A percentile compares a stretch with the other conserved stretches of the same genome.
Conservation (phyloP, 2,888 invertebrate genomes). For the Epirrita christyi region DNA sequence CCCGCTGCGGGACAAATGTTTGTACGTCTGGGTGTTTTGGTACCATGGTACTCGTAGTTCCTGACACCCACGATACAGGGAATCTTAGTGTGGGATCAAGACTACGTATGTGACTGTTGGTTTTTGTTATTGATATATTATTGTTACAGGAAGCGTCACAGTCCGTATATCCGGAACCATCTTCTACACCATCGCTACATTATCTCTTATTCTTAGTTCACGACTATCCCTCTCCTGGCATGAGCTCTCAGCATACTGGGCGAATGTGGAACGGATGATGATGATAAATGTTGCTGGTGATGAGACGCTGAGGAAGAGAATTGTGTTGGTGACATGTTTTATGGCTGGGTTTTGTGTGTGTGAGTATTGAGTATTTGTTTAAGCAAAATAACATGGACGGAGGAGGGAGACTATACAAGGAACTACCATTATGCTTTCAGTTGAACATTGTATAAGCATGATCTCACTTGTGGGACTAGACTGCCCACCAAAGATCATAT, state of each 20-base stretch:
- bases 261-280: constrained; percentile 48
- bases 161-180: constrained; percentile 65
- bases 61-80: too few relatives aligned
- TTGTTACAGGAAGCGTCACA: constrained; percentile 59
- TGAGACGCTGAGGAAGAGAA: constrained; percentile 45
- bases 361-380: constrained; percentile 43
- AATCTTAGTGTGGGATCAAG: too few relatives aligned
- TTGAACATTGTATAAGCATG: constrained; percentile 85
- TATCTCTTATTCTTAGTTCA: constrained; percentile 57
- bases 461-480: constrained; percentile 71
- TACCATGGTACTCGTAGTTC: too few relatives aligned
- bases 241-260: constrained; percentile 51
- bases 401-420: too few relatives aligned
- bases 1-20: too few relatives aligned
- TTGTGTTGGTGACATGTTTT: constrained; percentile 44
- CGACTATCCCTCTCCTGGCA: constrained; percentile 53
- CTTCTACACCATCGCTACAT: constrained; percentile 61
- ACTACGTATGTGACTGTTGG: too few relatives aligned
- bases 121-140: too few relatives aligned
- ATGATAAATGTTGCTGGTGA: constrained; percentile 51
- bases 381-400: too few relatives aligned
- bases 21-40: too few relatives aligned
- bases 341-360: constrained; percentile 48
- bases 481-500: constrained; percentile 48
- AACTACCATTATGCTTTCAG: constrained; percentile 54